phyloP scores from a whole-genome alignment of 2,113 vertebrate species.

The Oreocharis arfaki region DNA sequence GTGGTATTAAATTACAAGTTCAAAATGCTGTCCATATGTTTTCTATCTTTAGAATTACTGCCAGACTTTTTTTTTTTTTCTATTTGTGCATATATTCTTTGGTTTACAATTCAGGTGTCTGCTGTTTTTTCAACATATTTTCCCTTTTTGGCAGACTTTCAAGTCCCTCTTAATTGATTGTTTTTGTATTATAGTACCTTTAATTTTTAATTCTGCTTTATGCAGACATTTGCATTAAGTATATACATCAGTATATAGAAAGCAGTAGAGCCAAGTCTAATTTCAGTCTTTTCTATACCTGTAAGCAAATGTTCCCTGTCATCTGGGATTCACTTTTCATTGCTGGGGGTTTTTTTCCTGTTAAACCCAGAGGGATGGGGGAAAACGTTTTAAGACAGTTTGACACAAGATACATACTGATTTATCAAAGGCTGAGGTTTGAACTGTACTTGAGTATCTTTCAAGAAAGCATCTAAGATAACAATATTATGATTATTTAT shows the following conservation, averaged over 20 bases:
- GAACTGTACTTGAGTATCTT: background rate
- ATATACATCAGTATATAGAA: background rate
- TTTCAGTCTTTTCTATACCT: background rate
- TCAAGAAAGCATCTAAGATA: background rate
- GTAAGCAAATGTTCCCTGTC: background rate
- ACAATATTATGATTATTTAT: background rate
- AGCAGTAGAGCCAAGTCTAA: background rate
- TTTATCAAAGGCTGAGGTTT: background rate
- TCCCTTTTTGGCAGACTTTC: background rate
- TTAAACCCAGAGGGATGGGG: background rate
- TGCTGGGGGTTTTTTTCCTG: background rate
- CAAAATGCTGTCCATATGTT: background rate
- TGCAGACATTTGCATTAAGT: background rate
- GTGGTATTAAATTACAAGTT: background rate
- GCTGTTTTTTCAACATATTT: background rate
- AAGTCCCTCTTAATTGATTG: background rate
- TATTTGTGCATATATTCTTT: background rate
- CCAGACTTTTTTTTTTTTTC: background rate
- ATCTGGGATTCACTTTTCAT: background rate
- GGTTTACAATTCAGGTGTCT: background rate
- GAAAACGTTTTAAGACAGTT: background rate
- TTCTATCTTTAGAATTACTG: background rate
- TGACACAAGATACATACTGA: background rate
- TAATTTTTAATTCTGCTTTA: background rate
- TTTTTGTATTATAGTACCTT: background rate